A percentile compares a stretch with the other conserved stretches of the same genome.
Evolutionary conservation across 2,888 invertebrate species (phyloP).

Genomic region (Thymelicus sylvestris): DNA sequence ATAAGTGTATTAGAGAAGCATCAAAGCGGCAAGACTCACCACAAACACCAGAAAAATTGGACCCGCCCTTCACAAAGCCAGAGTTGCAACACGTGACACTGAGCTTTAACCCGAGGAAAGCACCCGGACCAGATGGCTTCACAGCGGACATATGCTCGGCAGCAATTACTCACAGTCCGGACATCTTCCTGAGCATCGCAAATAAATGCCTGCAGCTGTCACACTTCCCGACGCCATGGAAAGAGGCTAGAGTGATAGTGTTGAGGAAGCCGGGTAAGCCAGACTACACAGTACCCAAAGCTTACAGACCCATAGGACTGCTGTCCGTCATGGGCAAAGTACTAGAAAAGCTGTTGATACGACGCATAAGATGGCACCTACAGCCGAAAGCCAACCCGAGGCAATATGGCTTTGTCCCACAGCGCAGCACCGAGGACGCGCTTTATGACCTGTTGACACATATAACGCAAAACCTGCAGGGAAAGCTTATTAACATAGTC

Average conservation of each 20-base stretch:
- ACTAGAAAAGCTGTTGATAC: constrained; percentile 20
- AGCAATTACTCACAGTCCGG: not conserved
- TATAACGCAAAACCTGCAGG: not conserved
- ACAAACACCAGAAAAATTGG: not conserved
- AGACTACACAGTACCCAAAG: not conserved
- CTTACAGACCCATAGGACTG: constrained; percentile 10
- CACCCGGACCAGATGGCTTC: not conserved
- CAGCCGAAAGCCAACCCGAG: not conserved
- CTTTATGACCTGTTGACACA: constrained; percentile 7
- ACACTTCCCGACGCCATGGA: not conserved
- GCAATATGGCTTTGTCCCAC: not conserved
- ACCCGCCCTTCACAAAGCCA: not conserved
- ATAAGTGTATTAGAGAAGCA: not conserved
- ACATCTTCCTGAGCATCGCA: not conserved
- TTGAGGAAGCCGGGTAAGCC: constrained; percentile 3
- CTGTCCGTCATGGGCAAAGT: constrained; percentile 19
- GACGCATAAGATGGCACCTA: constrained; percentile 16
- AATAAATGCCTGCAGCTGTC: constrained; percentile 1
- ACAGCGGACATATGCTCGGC: not conserved
- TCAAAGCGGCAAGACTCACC: not conserved
- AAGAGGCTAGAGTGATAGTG: not conserved
- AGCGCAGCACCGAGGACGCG: constrained; percentile 17
- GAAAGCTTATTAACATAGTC: not conserved
- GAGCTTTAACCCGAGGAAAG: not conserved
- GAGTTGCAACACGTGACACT: not conserved